phyloP scores from a whole-genome alignment of 2,888 invertebrate species.

The Microctonus aethiopoides region DNA sequence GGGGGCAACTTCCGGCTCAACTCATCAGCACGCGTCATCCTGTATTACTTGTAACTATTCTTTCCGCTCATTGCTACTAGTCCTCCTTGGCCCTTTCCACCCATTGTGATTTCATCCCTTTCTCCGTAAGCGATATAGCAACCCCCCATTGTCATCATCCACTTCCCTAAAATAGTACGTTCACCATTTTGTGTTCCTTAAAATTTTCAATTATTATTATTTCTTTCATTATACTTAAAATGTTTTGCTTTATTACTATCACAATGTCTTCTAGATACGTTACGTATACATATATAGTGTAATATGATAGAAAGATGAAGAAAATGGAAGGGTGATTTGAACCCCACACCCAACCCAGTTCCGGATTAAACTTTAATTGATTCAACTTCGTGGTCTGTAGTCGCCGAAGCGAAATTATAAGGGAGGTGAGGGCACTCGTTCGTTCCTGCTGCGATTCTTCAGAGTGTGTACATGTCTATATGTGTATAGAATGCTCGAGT shows the following conservation, averaged over 20 bases:
- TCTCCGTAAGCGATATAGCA: slow-evolving; percentile 60
- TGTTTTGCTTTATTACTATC: slow-evolving; percentile 26
- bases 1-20: slow-evolving; percentile 59
- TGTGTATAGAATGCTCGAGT: slow-evolving; percentile 19
- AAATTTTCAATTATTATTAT: neutral
- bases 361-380: slow-evolving; percentile 74
- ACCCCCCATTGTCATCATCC: slow-evolving; percentile 2
- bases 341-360: slow-evolving; percentile 62
- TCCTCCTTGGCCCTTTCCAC: too few relatives aligned
- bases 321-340: slow-evolving; percentile 35
- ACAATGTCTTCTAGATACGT: too few relatives aligned
- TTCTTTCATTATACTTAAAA: slow-evolving; percentile 12
- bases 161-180: neutral
- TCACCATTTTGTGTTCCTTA: neutral
- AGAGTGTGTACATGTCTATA: too few relatives aligned
- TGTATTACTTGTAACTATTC: slow-evolving; percentile 63
- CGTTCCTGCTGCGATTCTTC: slow-evolving; percentile 40
- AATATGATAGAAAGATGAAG: slow-evolving; percentile 44
- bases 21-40: slow-evolving; percentile 63
- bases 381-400: slow-evolving; percentile 66
- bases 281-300: neutral
- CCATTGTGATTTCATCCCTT: slow-evolving; percentile 51
- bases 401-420: slow-evolving; percentile 56
- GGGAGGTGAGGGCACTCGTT: slow-evolving; percentile 55
- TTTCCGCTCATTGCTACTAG: slow-evolving; percentile 62